Conservation (phyloP, 2,113 vertebrate species). For the Tragelaphus strepsiceros region DNA sequence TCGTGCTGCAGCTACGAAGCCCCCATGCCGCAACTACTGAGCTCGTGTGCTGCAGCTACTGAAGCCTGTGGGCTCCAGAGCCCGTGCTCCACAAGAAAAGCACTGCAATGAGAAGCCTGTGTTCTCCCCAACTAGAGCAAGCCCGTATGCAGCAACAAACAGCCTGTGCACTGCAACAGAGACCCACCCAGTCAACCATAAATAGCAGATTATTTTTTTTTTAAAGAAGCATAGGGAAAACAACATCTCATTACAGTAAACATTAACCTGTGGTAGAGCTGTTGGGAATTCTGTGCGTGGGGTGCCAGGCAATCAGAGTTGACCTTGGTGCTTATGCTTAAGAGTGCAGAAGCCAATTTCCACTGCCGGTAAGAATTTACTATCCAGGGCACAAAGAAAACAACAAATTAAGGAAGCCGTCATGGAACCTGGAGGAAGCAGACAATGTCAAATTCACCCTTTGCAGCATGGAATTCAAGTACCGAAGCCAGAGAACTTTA, state of each 20-base stretch:
- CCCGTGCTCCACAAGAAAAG: background rate
- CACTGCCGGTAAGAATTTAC: background rate
- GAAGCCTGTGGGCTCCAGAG: background rate
- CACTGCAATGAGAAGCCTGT: background rate
- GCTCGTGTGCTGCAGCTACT: background rate
- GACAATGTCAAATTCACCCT: background rate
- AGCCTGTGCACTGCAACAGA: background rate
- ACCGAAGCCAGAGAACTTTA: background rate
- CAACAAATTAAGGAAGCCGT: conserved; percentile 39
- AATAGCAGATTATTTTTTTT: background rate
- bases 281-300: background rate
- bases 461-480: background rate
- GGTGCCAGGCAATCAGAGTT: background rate
- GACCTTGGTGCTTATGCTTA: background rate
- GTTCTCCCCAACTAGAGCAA: background rate
- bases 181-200: background rate
- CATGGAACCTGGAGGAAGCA: conserved; percentile 10
- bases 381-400: background rate
- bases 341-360: background rate
- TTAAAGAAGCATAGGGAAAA: background rate
- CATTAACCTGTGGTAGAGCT: background rate
- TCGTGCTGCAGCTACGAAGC: background rate
- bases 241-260: conserved; percentile 9
- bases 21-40: background rate
- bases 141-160: background rate